phyloP scores from a whole-genome alignment of 2,113 vertebrate genomes.

The Oryzias melastigma region DNA sequence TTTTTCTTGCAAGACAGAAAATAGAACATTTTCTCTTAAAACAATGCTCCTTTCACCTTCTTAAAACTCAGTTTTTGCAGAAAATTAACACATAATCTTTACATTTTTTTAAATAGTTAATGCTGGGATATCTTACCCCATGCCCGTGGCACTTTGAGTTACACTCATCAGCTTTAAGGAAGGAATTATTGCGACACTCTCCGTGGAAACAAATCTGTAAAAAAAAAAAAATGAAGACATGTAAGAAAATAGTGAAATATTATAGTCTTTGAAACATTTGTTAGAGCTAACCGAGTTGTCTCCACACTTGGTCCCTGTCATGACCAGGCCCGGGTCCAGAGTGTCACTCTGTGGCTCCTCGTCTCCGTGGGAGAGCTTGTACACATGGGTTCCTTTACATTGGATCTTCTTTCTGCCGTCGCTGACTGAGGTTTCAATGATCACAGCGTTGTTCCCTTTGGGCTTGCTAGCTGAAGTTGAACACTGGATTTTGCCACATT shows the following conservation, averaged over 20 bases:
- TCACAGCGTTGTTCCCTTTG: conserved; percentile 85
- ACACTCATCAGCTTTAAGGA: conserved; percentile 86
- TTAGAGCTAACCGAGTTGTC: conserved; percentile 78
- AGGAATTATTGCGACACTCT: conserved; percentile 88
- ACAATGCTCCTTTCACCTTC: too few species aligned
- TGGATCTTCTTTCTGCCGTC: conserved; percentile 63
- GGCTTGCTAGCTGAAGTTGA: conserved; percentile 82
- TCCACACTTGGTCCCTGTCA: conserved; percentile 94
- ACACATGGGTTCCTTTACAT: conserved; percentile 91
- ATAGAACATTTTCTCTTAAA: too few species aligned
- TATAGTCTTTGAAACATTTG: not conserved
- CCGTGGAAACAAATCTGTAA: conserved; percentile 93
- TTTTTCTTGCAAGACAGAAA: too few species aligned
- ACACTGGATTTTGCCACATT: conserved; percentile 98
- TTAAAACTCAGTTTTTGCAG: too few species aligned
- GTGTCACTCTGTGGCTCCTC: conserved; percentile 85
- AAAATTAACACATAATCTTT: too few species aligned
- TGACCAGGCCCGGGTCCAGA: conserved; percentile 92
- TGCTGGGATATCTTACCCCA: conserved; percentile 78
- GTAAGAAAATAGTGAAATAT: not conserved
- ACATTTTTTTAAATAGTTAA: not conserved
- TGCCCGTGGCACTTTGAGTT: conserved; percentile 85
- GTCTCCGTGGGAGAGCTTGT: conserved; percentile 68
- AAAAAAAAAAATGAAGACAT: conserved; percentile 5
- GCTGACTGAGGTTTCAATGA: conserved; percentile 87